Evolutionary conservation across 2,113 vertebrate genomes (phyloP).

Genomic region (Odocoileus virginianus): DNA sequence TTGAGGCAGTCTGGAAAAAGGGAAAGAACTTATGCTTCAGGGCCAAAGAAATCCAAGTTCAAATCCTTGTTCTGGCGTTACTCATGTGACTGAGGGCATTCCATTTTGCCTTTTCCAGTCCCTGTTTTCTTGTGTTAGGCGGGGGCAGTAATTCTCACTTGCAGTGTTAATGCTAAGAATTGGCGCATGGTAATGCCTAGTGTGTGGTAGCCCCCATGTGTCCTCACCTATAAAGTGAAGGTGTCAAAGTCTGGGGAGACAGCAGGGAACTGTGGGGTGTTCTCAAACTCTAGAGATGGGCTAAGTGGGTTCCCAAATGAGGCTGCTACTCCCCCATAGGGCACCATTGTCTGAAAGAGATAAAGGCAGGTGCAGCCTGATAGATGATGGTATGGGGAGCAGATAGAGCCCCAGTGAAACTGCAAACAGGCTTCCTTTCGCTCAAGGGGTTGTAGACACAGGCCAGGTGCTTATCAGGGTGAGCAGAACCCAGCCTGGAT

Average conservation of each 20-base stretch:
- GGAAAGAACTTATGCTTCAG: not conserved
- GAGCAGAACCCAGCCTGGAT: not conserved
- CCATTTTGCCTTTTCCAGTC: not conserved
- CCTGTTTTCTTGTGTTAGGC: not conserved
- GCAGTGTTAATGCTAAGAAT: not conserved
- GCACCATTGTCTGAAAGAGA: not conserved
- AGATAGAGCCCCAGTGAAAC: not conserved
- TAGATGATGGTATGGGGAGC: fast-evolving
- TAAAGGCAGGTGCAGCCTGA: not conserved
- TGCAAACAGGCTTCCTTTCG: not conserved
- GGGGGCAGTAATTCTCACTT: not conserved
- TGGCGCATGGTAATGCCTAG: not conserved
- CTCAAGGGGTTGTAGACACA: not conserved
- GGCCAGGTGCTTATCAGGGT: not conserved
- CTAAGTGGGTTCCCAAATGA: not conserved
- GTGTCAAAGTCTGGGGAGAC: not conserved
- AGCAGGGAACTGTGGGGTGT: not conserved
- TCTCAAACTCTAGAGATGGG: not conserved
- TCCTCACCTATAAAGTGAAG: not conserved
- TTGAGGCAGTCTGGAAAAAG: not conserved
- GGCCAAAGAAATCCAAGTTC: not conserved
- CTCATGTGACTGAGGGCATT: not conserved
- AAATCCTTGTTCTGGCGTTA: not conserved
- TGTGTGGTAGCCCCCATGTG: too few relatives aligned
- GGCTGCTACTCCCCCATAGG: not conserved